Evolutionary conservation across 2,888 invertebrate genomes (phyloP).

Genomic region (Xestia c-nigrum): DNA sequence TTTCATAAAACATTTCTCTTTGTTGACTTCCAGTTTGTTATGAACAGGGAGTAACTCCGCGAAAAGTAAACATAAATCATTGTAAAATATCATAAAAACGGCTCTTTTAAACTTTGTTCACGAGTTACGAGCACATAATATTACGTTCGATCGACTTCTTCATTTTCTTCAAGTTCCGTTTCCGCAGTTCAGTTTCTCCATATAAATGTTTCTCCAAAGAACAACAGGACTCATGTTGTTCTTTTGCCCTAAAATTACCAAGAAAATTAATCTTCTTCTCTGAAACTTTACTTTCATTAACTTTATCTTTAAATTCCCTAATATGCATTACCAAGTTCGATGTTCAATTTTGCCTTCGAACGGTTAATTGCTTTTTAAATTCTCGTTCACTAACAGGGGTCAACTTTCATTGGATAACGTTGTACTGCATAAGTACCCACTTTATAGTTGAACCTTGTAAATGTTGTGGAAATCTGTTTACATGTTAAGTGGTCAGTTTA

Average conservation of each 20-base stretch:
- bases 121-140: constrained; percentile 31
- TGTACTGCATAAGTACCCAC: background rate
- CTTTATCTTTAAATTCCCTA: constrained; percentile 24
- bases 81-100: constrained; percentile 40
- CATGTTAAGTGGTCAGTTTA: constrained; percentile 46
- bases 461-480: constrained; percentile 40
- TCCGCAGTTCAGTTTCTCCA: constrained; percentile 7
- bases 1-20: constrained; percentile 15
- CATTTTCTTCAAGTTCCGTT: constrained; percentile 7
- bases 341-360: constrained; percentile 24
- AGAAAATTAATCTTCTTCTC: constrained; percentile 28
- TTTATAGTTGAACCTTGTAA: constrained; percentile 26
- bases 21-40: constrained; percentile 36
- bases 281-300: constrained; percentile 7
- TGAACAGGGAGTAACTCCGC: constrained; percentile 7
- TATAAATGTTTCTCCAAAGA: constrained; percentile 20
- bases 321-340: constrained; percentile 28
- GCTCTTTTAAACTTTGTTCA: constrained; percentile 25
- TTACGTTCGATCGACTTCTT: constrained; percentile 26
- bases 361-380: constrained; percentile 40
- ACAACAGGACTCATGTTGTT: constrained; percentile 23
- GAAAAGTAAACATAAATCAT: constrained; percentile 38
- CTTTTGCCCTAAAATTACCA: constrained; percentile 12
- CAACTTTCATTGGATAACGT: background rate
- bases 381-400: constrained; percentile 1